Evolutionary conservation across 1,140 invertebrate species (phyloP).

Genomic region (Elymnias hypermnestra): DNA sequence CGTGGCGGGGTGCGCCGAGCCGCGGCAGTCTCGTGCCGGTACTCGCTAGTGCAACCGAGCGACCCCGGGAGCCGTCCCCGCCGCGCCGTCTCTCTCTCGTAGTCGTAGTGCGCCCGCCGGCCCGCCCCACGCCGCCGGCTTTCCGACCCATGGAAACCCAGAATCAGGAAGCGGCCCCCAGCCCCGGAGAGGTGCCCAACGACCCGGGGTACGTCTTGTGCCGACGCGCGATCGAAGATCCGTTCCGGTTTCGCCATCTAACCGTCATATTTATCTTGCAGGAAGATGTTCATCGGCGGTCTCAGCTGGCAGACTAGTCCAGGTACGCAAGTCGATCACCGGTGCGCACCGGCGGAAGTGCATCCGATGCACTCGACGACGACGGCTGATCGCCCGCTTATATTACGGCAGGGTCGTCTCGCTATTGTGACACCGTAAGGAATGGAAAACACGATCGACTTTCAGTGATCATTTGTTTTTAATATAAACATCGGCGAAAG

Average conservation of each 20-base stretch:
- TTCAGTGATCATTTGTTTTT: constrained; percentile 41
- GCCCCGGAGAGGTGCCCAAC: constrained; percentile 90
- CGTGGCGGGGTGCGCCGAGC: constrained; percentile 62
- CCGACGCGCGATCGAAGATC: constrained; percentile 32
- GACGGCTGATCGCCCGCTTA: constrained; percentile 38
- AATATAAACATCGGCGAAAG: constrained; percentile 64
- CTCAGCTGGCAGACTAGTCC: constrained; percentile 99
- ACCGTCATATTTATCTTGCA: constrained; percentile 82
- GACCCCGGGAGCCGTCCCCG: constrained; percentile 81
- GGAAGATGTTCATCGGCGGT: constrained; percentile 99
- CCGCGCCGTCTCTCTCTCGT: constrained; percentile 78
- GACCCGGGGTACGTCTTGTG: constrained; percentile 87
- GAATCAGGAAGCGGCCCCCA: constrained; percentile 84
- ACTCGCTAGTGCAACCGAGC: constrained; percentile 83
- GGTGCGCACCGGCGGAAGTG: constrained; percentile 47
- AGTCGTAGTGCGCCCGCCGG: constrained; percentile 75
- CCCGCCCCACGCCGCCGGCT: constrained; percentile 53
- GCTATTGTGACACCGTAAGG: constrained; percentile 22
- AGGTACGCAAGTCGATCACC: constrained; percentile 83
- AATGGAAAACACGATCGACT: constrained; percentile 28
- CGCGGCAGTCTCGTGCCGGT: constrained; percentile 85
- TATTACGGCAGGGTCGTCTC: constrained; percentile 32
- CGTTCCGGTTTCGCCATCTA: constrained; percentile 37
- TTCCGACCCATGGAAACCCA: constrained; percentile 81
- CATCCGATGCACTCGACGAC: constrained; percentile 52